Conservation (phyloP, 2,888 invertebrate species). For the Apamea anceps region DNA sequence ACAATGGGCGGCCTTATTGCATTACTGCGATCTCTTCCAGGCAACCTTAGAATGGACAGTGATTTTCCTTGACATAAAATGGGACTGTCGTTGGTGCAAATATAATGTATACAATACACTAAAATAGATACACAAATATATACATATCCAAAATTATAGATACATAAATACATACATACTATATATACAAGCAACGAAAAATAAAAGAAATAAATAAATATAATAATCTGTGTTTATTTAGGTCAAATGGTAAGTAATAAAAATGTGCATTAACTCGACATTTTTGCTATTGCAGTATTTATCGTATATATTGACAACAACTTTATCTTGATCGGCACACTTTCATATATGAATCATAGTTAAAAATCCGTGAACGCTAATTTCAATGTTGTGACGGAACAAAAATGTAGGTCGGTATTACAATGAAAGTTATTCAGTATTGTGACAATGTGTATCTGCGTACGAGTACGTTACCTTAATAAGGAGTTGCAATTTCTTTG, state of each 20-base stretch:
- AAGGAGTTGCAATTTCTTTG: conserved; percentile 21
- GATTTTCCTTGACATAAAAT: no score
- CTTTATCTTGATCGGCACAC: conserved; percentile 44
- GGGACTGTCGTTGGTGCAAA: no score
- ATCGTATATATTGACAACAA: conserved; percentile 8
- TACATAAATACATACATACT: no score
- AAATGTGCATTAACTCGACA: neutral
- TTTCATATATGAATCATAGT: conserved; percentile 42
- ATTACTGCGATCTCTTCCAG: no score
- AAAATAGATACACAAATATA: no score
- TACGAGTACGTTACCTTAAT: conserved; percentile 7
- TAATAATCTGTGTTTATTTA: conserved; percentile 15
- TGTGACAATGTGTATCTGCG: conserved; percentile 3
- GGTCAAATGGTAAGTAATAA: conserved; percentile 21
- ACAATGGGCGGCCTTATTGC: no score
- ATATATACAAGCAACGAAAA: no score
- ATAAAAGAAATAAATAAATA: no score
- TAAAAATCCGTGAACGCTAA: conserved; percentile 28
- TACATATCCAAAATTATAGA: no score
- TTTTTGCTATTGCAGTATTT: neutral
- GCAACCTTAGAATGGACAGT: no score
- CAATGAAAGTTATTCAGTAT: conserved; percentile 25
- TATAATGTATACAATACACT: no score
- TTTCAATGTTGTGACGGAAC: conserved; percentile 27
- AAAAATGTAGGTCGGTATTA: conserved; percentile 17